Evolutionary conservation across 2,888 invertebrate genomes (phyloP), one percentile per base, ranked within the genome.

Genomic region (Cerceris rybyensis): DNA sequence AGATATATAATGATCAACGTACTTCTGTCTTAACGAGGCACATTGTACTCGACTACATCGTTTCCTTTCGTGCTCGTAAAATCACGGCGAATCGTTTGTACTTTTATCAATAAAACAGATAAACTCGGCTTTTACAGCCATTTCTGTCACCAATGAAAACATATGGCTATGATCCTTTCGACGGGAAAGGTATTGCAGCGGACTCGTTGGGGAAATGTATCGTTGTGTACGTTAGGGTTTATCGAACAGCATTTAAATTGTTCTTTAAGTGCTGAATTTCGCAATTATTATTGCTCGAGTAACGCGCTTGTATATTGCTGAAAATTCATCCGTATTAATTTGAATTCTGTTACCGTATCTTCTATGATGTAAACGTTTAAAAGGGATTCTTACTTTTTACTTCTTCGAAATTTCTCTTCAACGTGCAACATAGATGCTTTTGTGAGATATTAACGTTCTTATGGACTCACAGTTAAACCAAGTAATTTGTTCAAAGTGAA

Each of bases 21-120:
- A 39, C 42, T 43, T 50, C 50, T 60, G 59, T 65, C 57, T 59
- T 82, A 79, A 82, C 73, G 82, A 76, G 70, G 64, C 63, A 17
- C 28, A 6, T 16, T 49, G 14, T 28, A 50, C n/a, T 43, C 65
- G 65, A 71, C 69, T 50, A 43, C 14, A 42, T 28, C 59, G 55
- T 72, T 72, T 69, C 50, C 61, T 70, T 50, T 63, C 49, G 52
- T 16, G 65, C 39, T 61, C 46, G 39, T 11, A 14, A 28, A 39
- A 39, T 8, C 52, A 42, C 7, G 46, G 52, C 55, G 49, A 63
- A 49, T 67, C 64, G 43, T 58, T 54, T 17, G 49, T 14, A 28
- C 9, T 52, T 59, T 55, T 28, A 46, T 2, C 66, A 39, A 58
- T 70, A 59, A 6, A 43, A 55, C 59, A 54, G 52, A 61, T 49